phyloP scores from a whole-genome alignment of 2,888 invertebrate genomes.

The Palloptera scutellata region DNA sequence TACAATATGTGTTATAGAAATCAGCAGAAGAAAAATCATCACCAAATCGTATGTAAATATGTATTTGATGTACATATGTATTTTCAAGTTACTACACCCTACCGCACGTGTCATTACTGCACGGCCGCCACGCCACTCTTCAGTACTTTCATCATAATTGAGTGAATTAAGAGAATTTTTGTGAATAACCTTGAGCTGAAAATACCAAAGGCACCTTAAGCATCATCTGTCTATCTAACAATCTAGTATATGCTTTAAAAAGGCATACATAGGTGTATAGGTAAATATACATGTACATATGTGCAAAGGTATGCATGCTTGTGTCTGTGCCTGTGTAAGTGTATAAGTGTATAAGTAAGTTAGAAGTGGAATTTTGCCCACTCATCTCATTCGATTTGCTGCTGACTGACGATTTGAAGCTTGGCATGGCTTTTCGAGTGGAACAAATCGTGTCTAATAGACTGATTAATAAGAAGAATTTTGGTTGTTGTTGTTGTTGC shows the following conservation, averaged over 20 bases:
- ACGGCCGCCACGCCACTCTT: background rate
- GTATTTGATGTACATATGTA: too few species aligned
- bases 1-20: constrained; percentile 3
- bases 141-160: constrained; percentile 14
- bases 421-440: constrained; percentile 31
- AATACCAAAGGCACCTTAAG: background rate
- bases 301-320: background rate
- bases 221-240: background rate
- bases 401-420: constrained; percentile 25
- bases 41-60: too few species aligned
- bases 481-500: constrained; percentile 9
- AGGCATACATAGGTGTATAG: background rate
- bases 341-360: background rate
- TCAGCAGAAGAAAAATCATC: background rate
- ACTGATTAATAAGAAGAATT: constrained; percentile 54
- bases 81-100: too few species aligned
- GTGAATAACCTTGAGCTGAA: constrained; percentile 20
- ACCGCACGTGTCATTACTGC: background rate
- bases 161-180: constrained; percentile 19
- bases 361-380: constrained; percentile 15
- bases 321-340: background rate
- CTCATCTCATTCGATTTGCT: constrained; percentile 8
- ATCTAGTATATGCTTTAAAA: too few species aligned
- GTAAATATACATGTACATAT: background rate
- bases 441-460: constrained; percentile 56